Evolutionary conservation across 2,113 vertebrate species (phyloP), one percentile per base, ranked within the genome.

Genomic region (Cairina moschata): DNA sequence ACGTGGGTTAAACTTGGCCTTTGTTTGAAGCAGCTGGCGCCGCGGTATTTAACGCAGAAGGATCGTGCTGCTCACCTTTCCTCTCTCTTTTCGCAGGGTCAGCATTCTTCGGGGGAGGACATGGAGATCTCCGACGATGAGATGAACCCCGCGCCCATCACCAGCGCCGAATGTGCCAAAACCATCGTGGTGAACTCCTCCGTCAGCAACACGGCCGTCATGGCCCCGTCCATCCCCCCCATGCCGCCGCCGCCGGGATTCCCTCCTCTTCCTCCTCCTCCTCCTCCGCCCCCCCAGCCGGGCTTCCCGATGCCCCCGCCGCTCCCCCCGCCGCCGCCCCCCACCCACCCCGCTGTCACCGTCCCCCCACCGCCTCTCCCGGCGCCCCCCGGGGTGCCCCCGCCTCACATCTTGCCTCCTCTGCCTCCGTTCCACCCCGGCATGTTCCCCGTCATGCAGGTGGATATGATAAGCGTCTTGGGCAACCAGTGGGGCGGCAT

Each of bases 71-170:
- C 56, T 96, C 86, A 96, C 92, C 83, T 95, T 40, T 91, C 42
- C 84, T 78, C 91, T 75, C 81, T 72, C 52, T 75, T 75, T 95
- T 54, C 2, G 0, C 96, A 99, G 99, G 97, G 96, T 94, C 98
- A 99, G 92, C 99, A 99, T 94, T 99, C 99, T 32, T 99, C 99
- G 0, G 99, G 99, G 14, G 99, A 99, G 93, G 99, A 99, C 97
- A 99, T 99, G 99, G 99, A 99, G 92, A 99, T 99, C 97, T 99
- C 99, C 0, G 99, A 99, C 0, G 99, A 99, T 0, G 99, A 99
- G 98, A 99, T 99, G 98, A 99, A 98, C 9, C 98, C 98, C 0
- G 98, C 99, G 1, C 98, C 99, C 4, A 98, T 98, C 97, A 97
- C 98, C 88, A 97, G 98, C 1, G 98, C 98, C 3, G 99, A 99